A percentile compares a stretch with the other conserved stretches of the same genome.
phyloP scores from a whole-genome alignment of 2,888 invertebrate genomes.

The Lathronympha strigana region DNA sequence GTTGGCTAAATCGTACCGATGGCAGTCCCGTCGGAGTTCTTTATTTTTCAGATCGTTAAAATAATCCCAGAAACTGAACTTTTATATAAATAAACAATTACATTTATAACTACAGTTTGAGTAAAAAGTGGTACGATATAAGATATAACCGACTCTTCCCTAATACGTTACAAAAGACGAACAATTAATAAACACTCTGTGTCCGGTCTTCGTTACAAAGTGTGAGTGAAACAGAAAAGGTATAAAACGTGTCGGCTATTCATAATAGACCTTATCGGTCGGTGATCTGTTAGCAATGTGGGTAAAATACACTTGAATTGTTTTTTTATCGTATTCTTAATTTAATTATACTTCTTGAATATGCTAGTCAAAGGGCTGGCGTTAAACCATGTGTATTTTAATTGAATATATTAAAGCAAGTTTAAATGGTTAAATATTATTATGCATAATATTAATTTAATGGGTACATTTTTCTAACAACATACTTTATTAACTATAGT shows the following conservation, averaged over 20 bases:
- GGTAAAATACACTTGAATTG: conserved; percentile 50
- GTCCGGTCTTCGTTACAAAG: conserved; percentile 46
- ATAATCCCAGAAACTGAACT: too few species aligned
- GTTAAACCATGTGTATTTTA: conserved; percentile 20
- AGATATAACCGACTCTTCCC: too few species aligned
- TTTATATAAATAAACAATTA: too few species aligned
- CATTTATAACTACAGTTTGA: too few species aligned
- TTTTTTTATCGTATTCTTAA: conserved; percentile 50
- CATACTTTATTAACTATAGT: too few species aligned
- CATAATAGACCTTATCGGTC: conserved; percentile 57
- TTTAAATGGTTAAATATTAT: background rate
- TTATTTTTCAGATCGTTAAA: too few species aligned
- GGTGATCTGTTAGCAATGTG: conserved; percentile 54
- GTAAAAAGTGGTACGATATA: too few species aligned
- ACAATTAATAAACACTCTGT: conserved; percentile 45
- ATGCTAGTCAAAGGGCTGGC: conserved; percentile 42
- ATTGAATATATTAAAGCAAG: background rate
- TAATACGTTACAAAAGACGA: background rate
- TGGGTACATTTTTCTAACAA: too few species aligned
- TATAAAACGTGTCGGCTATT: conserved; percentile 56
- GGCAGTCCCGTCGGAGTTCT: too few species aligned
- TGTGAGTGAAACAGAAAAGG: conserved; percentile 50
- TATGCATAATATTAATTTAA: too few species aligned
- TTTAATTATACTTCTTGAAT: conserved; percentile 51
- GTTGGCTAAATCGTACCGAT: too few species aligned